Evolutionary conservation across 2,888 invertebrate genomes (phyloP).

Genomic region (Lordiphosa andalusiaca): DNA sequence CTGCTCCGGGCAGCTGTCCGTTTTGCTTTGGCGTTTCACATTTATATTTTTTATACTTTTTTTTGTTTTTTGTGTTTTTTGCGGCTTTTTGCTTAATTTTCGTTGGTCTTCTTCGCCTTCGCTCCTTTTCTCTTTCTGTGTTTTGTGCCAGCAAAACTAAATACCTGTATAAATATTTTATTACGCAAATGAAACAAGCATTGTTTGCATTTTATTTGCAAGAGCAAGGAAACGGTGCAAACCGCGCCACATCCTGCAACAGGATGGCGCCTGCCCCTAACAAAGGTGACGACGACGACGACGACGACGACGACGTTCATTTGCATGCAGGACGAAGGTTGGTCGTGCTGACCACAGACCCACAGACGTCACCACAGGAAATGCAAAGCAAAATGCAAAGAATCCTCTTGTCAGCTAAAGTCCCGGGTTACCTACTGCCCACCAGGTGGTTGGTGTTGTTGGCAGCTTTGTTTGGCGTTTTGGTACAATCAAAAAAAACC

Average conservation of each 20-base stretch:
- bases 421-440: too few relatives aligned
- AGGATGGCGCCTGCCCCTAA: conserved; percentile 12
- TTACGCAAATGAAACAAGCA: conserved; percentile 72
- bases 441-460: too few relatives aligned
- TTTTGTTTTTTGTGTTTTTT: too few relatives aligned
- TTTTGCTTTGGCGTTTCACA: not conserved
- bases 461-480: too few relatives aligned
- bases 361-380: conserved; percentile 39
- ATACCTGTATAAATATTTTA: conserved; percentile 73
- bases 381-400: conserved; percentile 44
- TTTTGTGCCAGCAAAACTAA: conserved; percentile 53
- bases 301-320: conserved; percentile 3
- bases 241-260: conserved; percentile 49
- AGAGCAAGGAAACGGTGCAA: conserved; percentile 36
- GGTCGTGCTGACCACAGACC: conserved; percentile 7
- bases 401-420: conserved; percentile 21
- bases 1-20: not conserved
- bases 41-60: not conserved
- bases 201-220: conserved; percentile 69
- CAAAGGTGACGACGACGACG: not conserved
- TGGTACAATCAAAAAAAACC: too few relatives aligned
- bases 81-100: conserved; percentile 39
- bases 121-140: not conserved
- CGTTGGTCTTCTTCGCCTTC: conserved; percentile 26
- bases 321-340: conserved; percentile 17